Conservation (phyloP, 2,888 invertebrate genomes). For the Barypeithes pellucidus region DNA sequence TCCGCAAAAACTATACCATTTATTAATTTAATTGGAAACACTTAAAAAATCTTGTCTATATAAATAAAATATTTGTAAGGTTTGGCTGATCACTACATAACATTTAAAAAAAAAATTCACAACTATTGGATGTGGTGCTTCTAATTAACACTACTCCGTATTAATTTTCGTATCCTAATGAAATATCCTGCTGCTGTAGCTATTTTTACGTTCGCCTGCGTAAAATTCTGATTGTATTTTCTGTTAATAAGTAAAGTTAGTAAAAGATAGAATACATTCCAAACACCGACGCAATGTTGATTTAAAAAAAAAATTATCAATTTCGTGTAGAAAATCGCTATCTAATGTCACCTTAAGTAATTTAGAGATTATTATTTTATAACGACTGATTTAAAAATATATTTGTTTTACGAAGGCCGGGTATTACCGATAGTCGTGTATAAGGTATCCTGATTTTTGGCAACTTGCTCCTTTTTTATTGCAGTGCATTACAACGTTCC, state of each 20-base stretch:
- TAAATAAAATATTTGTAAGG: no score
- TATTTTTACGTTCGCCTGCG: background rate
- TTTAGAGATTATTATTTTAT: conserved; percentile 24
- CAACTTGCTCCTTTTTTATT: conserved; percentile 26
- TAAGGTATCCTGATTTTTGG: conserved; percentile 31
- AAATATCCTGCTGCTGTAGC: conserved; percentile 3
- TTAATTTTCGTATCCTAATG: background rate
- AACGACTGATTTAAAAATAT: conserved; percentile 20
- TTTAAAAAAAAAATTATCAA: conserved; percentile 12
- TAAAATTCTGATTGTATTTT: background rate
- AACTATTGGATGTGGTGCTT: background rate
- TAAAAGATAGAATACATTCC: background rate
- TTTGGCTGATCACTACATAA: no score
- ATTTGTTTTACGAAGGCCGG: conserved; percentile 15
- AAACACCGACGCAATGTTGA: background rate
- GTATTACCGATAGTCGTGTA: conserved; percentile 1
- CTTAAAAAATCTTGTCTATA: no score
- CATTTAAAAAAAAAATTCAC: no score
- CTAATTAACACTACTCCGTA: background rate
- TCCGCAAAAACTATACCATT: no score
- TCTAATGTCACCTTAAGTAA: conserved; percentile 16
- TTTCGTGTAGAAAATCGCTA: conserved; percentile 19
- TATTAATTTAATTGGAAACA: no score
- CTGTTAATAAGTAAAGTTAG: background rate
- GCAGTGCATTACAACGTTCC: conserved; percentile 6